A percentile compares a stretch with the other conserved stretches of the same genome.
Evolutionary conservation across 2,113 vertebrate species (phyloP).

Genomic region (Galemys pyrenaicus): DNA sequence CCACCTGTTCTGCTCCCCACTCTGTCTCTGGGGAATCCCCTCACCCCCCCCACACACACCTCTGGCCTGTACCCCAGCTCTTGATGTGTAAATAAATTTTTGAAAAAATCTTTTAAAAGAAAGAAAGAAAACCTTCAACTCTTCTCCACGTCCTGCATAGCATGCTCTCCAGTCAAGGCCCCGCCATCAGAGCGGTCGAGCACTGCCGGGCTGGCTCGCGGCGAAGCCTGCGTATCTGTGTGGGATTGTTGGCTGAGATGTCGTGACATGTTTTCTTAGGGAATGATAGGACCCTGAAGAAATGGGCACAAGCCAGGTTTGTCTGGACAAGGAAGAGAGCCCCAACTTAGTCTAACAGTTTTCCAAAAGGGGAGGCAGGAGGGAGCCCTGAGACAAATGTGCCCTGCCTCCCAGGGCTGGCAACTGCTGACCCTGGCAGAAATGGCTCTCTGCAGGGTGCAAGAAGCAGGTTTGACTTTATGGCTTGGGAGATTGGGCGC

Average conservation of each 20-base stretch:
- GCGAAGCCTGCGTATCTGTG: neutral
- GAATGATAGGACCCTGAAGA: neutral
- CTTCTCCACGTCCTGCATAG: neutral
- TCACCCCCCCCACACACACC: no score
- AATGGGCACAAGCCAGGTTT: slow-evolving; percentile 6
- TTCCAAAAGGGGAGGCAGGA: neutral
- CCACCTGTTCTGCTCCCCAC: no score
- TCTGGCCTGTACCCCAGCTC: no score
- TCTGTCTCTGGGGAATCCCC: no score
- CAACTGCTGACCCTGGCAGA: slow-evolving; percentile 38
- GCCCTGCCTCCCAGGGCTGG: slow-evolving; percentile 46
- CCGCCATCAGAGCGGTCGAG: neutral
- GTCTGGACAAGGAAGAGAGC: slow-evolving; percentile 58
- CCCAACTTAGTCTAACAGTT: slow-evolving; percentile 26
- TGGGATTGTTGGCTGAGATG: neutral
- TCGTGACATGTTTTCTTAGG: slow-evolving; percentile 21
- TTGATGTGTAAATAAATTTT: no score
- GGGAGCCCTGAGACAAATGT: neutral
- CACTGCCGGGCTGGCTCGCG: neutral
- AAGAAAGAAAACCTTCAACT: neutral
- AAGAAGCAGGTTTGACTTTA: slow-evolving; percentile 62
- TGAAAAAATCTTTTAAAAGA: no score
- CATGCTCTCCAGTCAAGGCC: neutral
- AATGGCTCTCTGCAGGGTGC: slow-evolving; percentile 53
- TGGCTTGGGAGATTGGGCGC: slow-evolving; percentile 59